These are phyloP conservation scores for Tinea semifulvella DNA, from an alignment of 2,888 invertebrate genomes.

Conservation along the genomic window DNA sequence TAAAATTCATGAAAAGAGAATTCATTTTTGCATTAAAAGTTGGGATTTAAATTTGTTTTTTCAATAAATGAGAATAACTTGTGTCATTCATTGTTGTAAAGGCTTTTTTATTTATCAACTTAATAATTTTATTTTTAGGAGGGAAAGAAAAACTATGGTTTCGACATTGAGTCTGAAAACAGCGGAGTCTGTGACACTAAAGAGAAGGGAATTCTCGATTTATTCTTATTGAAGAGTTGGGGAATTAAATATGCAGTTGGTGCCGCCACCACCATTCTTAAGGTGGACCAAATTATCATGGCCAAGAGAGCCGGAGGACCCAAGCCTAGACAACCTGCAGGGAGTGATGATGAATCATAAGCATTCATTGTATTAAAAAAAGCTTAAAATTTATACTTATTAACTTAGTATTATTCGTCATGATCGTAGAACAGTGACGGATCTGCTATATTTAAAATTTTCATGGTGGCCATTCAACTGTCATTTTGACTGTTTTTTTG, in stretches of 20 bases:
- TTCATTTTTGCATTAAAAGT: no score
- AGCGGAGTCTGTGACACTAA: conserved; percentile 77
- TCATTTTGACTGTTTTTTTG: no score
- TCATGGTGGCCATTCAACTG: no score
- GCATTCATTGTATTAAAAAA: neutral
- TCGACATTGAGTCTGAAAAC: conserved; percentile 85
- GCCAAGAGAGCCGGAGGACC: conserved; percentile 97
- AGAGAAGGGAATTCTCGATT: conserved; percentile 82
- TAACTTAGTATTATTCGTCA: conserved; percentile 17
- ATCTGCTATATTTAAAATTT: no score
- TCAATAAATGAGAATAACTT: no score
- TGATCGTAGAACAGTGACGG: conserved; percentile 15
- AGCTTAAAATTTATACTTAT: conserved; percentile 13
- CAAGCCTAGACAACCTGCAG: conserved; percentile 75
- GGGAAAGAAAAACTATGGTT: conserved; percentile 83
- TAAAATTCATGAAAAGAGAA: no score
- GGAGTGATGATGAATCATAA: conserved; percentile 80
- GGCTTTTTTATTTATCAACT: neutral
- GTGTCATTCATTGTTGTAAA: no score
- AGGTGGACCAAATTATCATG: conserved; percentile 98
- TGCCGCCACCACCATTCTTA: conserved; percentile 90
- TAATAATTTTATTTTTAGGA: conserved; percentile 48
- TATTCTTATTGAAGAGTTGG: conserved; percentile 90
- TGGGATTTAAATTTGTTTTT: no score
- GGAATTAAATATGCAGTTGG: conserved; percentile 94